Evolutionary conservation across 2,113 vertebrate genomes (phyloP).

Genomic region (Melanerpes aurifrons): DNA sequence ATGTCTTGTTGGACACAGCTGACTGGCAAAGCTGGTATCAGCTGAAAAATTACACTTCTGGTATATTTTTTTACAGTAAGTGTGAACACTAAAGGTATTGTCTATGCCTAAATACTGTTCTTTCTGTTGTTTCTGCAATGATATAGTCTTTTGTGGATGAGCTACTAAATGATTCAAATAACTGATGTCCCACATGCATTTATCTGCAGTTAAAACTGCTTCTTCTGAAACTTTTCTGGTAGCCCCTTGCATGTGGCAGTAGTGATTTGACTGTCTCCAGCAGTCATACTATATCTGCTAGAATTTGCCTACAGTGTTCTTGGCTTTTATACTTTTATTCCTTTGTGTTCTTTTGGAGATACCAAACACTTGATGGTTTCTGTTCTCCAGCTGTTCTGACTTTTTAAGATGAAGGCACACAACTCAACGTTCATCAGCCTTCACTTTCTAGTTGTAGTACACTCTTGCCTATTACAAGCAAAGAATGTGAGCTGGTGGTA

Average conservation of each 20-base stretch:
- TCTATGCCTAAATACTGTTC: neutral
- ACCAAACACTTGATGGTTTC: neutral
- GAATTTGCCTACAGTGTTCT: neutral
- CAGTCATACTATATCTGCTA: neutral
- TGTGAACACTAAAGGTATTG: neutral
- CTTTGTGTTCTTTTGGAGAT: neutral
- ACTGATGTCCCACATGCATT: neutral
- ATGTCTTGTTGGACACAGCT: neutral
- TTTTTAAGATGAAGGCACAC: neutral
- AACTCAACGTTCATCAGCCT: neutral
- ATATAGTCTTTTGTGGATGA: neutral
- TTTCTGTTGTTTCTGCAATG: neutral
- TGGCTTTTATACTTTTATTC: neutral
- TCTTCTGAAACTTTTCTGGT: neutral
- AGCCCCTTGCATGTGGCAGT: neutral
- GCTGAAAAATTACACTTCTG: neutral
- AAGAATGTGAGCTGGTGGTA: neutral
- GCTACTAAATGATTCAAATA: neutral
- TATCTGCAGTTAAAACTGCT: neutral
- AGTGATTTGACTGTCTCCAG: neutral
- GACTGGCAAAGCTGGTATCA: neutral
- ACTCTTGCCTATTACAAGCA: neutral
- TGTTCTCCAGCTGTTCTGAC: neutral
- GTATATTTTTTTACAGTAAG: neutral
- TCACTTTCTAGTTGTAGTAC: neutral